A percentile compares a stretch with the other conserved stretches of the same genome.
phyloP scores from a whole-genome alignment of 64 coral and sea anemone genomes.

The Orbicella faveolata region DNA sequence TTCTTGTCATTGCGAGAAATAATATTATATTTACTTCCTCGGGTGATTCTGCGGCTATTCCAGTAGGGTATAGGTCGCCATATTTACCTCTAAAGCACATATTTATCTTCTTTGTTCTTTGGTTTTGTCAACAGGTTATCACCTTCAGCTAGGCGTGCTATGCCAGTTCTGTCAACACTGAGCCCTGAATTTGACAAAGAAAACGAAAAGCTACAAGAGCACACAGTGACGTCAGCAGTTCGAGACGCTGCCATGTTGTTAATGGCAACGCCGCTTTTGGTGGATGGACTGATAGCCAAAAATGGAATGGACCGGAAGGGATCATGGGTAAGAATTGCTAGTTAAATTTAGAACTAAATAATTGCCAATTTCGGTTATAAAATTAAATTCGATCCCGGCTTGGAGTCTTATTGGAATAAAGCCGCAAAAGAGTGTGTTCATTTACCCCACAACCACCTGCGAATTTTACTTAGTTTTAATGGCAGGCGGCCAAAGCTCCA shows the following conservation, averaged over 20 bases:
- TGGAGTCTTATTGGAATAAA: too few relatives aligned
- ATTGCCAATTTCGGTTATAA: too few relatives aligned
- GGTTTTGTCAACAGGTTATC: constrained; percentile 28
- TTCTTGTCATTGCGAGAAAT: too few relatives aligned
- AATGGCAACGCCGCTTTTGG: constrained; percentile 53
- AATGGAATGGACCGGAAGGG: neutral
- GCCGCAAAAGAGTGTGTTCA: too few relatives aligned
- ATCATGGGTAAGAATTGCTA: constrained; percentile 12
- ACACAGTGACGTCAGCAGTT: constrained; percentile 38
- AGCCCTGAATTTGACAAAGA: constrained; percentile 46
- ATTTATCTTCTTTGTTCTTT: neutral
- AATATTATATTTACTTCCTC: too few relatives aligned
- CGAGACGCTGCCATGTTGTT: constrained; percentile 48
- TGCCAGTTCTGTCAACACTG: constrained; percentile 48
- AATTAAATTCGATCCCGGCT: too few relatives aligned
- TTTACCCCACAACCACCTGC: too few relatives aligned
- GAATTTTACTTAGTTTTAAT: too few relatives aligned
- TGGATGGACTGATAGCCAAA: constrained; percentile 19
- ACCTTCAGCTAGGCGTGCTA: constrained; percentile 41
- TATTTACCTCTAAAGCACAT: neutral
- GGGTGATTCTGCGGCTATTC: too few relatives aligned
- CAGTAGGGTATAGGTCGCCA: too few relatives aligned
- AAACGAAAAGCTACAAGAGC: constrained; percentile 14
- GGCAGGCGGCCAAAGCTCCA: too few relatives aligned
- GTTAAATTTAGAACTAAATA: neutral